Conservation (phyloP, 1,140 invertebrate genomes). For the Magallana gigas region DNA sequence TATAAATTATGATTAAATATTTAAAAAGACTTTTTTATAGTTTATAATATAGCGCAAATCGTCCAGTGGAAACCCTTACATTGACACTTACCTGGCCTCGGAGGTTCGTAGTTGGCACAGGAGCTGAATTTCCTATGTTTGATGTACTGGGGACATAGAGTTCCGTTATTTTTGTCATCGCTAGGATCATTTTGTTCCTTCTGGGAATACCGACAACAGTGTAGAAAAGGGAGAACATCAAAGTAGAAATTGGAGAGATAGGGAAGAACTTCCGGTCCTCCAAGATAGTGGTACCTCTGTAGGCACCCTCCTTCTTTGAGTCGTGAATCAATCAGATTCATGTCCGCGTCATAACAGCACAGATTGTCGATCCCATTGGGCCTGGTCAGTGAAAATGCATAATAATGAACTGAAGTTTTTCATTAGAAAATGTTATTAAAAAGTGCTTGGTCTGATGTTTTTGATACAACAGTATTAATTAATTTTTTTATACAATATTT, state of each 20-base stretch:
- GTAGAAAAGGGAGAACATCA: conserved; percentile 42
- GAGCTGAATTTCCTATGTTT: conserved; percentile 16
- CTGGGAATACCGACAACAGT: conserved; percentile 40
- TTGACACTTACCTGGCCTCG: conserved; percentile 40
- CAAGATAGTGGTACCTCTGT: conserved; percentile 50
- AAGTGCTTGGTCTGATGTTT: too few relatives aligned
- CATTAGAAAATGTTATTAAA: too few relatives aligned
- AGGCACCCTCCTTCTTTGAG: conserved; percentile 2
- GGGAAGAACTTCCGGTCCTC: conserved; percentile 21
- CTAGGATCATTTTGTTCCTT: too few relatives aligned
- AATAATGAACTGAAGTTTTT: too few relatives aligned
- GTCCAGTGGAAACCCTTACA: too few relatives aligned
- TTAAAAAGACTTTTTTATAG: too few relatives aligned
- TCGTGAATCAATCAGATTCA: conserved; percentile 34
- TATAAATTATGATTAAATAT: neutral
- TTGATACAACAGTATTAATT: too few relatives aligned
- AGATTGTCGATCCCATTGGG: neutral
- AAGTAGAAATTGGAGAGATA: conserved; percentile 49
- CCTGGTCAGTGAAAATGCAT: neutral
- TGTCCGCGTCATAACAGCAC: conserved; percentile 46
- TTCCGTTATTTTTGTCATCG: neutral
- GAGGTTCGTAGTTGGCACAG: conserved; percentile 47
- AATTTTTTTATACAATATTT: too few relatives aligned
- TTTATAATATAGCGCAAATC: too few relatives aligned
- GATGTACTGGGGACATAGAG: conserved; percentile 24